These are phyloP conservation scores for Tapera naevia DNA, from an alignment of 2,797 vertebrate genomes.

Conservation along the genomic window DNA sequence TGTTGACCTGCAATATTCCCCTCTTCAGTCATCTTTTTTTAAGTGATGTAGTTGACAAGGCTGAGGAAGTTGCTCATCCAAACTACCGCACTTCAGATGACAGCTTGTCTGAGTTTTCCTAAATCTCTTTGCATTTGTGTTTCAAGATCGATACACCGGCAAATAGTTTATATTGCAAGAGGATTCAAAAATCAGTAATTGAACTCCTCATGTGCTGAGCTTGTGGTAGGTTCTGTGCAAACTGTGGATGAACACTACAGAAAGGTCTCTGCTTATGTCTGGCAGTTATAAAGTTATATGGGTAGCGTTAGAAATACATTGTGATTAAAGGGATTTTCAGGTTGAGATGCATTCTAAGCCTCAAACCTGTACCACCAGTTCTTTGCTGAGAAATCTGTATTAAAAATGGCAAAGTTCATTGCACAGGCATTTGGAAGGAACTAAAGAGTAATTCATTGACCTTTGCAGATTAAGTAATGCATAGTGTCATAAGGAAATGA, in stretches of 20 bases:
- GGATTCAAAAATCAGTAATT: background rate
- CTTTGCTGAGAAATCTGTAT: background rate
- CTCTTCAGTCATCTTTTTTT: background rate
- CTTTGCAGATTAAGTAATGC: conserved; percentile 44
- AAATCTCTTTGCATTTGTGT: background rate
- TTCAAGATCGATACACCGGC: background rate
- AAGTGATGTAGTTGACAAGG: background rate
- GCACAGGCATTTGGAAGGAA: conserved; percentile 40
- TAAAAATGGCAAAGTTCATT: conserved; percentile 51
- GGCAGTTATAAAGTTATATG: background rate
- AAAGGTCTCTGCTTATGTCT: background rate
- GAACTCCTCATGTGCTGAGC: background rate
- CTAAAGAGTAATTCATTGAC: conserved; percentile 27
- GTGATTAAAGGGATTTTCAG: background rate
- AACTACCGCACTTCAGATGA: background rate
- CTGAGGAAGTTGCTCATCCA: background rate
- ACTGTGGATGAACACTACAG: background rate
- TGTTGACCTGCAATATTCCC: background rate
- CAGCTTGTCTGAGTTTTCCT: background rate
- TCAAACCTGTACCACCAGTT: conserved; percentile 46
- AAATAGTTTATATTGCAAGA: background rate
- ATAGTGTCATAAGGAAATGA: conserved; percentile 58
- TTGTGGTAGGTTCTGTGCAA: background rate
- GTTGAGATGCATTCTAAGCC: background rate
- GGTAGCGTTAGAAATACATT: background rate